These are phyloP conservation scores for Alcedo atthis DNA, from an alignment of 2,797 vertebrate species.

Conservation along the genomic window DNA sequence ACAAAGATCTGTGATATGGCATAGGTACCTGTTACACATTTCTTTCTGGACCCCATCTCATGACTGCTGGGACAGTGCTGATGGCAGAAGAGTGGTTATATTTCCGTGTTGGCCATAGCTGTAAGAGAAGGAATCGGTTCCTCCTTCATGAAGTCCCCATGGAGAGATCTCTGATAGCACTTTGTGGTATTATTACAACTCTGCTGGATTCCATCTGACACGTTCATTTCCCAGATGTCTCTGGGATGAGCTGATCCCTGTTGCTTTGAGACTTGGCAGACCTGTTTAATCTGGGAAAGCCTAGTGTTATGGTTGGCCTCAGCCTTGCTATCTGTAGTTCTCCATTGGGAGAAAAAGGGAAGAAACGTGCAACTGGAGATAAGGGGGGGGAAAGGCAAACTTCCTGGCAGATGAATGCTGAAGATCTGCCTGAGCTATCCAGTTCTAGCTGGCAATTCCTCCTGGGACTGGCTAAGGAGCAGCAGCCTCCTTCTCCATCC, in stretches of 20 bases:
- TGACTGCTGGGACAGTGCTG: neutral
- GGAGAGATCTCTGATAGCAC: neutral
- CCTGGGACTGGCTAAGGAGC: neutral
- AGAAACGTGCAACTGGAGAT: neutral
- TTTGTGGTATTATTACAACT: neutral
- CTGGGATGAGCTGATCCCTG: neutral
- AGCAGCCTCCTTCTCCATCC: neutral
- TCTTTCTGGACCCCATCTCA: neutral
- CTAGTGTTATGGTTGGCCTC: neutral
- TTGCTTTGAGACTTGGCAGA: neutral
- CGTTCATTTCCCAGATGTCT: neutral
- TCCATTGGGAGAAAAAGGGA: neutral
- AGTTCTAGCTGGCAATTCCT: neutral
- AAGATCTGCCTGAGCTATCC: neutral
- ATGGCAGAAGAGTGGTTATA: neutral
- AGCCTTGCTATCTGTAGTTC: neutral
- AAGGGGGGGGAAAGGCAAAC: neutral
- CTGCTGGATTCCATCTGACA: neutral
- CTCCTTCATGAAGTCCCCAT: neutral
- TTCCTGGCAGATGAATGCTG: neutral
- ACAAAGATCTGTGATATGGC: neutral
- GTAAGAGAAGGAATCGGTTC: neutral
- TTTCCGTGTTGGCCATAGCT: neutral
- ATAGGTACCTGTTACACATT: neutral
- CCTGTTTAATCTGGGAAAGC: neutral